Evolutionary conservation across 2,797 vertebrate genomes (phyloP).

Genomic region (Enteromius fasciolatus): DNA sequence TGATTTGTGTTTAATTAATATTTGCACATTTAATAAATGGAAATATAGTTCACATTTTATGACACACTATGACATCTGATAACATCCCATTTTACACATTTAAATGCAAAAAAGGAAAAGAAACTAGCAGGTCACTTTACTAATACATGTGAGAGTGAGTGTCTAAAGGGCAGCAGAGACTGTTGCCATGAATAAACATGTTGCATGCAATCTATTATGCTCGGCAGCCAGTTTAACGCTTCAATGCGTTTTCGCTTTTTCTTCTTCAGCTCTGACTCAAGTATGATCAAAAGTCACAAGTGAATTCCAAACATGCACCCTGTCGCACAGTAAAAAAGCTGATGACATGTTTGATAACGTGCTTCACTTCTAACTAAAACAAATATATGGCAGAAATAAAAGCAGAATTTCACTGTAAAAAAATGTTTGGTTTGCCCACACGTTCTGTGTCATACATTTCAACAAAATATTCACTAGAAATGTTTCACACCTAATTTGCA

Average conservation of each 20-base stretch:
- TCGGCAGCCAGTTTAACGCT: background rate
- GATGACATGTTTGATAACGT: background rate
- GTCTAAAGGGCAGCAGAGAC: background rate
- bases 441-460: background rate
- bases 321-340: background rate
- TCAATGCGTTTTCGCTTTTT: constrained; percentile 15
- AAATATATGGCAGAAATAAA: background rate
- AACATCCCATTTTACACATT: background rate
- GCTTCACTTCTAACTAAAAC: background rate
- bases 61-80: background rate
- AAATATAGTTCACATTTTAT: background rate
- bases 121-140: background rate
- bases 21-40: background rate
- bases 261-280: constrained; percentile 11
- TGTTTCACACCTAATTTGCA: background rate
- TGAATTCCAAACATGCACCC: constrained; percentile 2
- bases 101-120: background rate
- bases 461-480: background rate
- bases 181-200: background rate
- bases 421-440: background rate
- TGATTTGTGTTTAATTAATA: background rate
- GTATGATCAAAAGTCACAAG: background rate
- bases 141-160: background rate
- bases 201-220: background rate
- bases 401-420: background rate